Conservation (phyloP, 2,113 vertebrate genomes). For the Thermophis baileyi region DNA sequence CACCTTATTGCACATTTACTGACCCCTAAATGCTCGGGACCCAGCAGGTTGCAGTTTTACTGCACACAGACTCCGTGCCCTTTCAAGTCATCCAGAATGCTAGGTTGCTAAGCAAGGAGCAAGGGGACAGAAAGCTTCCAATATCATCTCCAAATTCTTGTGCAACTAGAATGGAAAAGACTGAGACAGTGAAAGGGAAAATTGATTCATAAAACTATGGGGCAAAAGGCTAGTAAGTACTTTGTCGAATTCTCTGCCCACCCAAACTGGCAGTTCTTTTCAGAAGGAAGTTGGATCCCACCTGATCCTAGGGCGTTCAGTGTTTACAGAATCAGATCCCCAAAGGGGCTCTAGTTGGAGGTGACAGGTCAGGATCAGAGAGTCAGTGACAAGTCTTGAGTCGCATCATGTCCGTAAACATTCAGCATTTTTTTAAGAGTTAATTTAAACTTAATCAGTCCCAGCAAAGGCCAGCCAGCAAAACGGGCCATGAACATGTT, state of each 20-base stretch:
- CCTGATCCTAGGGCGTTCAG: rapidly evolving
- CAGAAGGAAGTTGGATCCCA: rapidly evolving
- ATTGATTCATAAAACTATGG: background rate
- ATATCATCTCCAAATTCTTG: background rate
- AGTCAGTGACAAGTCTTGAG: background rate
- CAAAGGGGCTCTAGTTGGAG: background rate
- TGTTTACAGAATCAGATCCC: background rate
- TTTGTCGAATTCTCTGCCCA: background rate
- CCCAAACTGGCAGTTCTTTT: background rate
- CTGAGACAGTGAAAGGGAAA: background rate
- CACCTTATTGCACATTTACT: slow-evolving; percentile 7
- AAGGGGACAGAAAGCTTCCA: background rate
- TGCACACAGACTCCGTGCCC: background rate
- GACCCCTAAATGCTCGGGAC: background rate
- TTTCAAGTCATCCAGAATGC: background rate
- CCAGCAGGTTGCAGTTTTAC: background rate
- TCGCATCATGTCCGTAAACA: background rate
- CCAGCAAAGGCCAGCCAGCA: background rate
- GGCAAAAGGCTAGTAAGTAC: background rate
- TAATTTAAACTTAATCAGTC: background rate
- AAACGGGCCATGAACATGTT: rapidly evolving
- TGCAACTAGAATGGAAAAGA: background rate
- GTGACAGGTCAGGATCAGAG: background rate
- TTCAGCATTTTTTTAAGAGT: background rate
- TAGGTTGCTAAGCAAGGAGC: background rate